Base-by-base conservation (phyloP, 2,113 vertebrate species). In the Larimichthys crocea region DNA sequence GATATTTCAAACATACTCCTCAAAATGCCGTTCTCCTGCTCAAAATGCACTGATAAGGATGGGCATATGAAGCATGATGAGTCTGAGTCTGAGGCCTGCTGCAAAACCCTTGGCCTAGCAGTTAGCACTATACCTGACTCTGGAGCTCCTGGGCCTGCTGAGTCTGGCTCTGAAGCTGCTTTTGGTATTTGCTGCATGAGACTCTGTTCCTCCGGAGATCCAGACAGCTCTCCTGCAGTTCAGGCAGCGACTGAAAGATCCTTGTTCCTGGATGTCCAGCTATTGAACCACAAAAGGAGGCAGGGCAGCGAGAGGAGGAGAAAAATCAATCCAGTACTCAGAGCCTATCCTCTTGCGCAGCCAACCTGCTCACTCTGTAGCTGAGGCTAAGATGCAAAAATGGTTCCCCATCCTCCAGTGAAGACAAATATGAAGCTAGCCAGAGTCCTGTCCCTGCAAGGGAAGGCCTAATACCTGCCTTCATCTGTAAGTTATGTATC, bases 251-350 rank as follows among this genome's bases (percentile, higher is more conserved):
- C 93, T 96, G 95, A 96, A 94, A 97, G 94, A 97, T 96, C 93
- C 96, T 94, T 95, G 95, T 93, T 97, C 95, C 94, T 96, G 95
- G 95, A 96, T 93, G 95, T 97, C 97, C 95, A 97, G 95, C 96
- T 97, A 97, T 95, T 95, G 95, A 97, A 96, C 96, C 95, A 96
- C 95, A 92, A 91, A 87, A 94, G 88, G 86, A 93, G 90, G 92
- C 93, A 92, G 90, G 87, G 91, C 80, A 78, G 94, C 19, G 66
- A 96, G 94, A 95, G 95, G 94, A 96, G 95, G 94, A 95, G 95
- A 96, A 97, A 97, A 98, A 98, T 98, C 96, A 98, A 98, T 97
- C 96, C 94, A 84, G 75, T 84, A 90, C 86, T 92, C 90, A 90
- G 89, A 94, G 92, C 83, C 87, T 86, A 85, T 88, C 79, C 82